A percentile compares a stretch with the other conserved stretches of the same genome.
phyloP scores from a whole-genome alignment of 1,140 invertebrate species.

The Meloidogyne chitwoodi region DNA sequence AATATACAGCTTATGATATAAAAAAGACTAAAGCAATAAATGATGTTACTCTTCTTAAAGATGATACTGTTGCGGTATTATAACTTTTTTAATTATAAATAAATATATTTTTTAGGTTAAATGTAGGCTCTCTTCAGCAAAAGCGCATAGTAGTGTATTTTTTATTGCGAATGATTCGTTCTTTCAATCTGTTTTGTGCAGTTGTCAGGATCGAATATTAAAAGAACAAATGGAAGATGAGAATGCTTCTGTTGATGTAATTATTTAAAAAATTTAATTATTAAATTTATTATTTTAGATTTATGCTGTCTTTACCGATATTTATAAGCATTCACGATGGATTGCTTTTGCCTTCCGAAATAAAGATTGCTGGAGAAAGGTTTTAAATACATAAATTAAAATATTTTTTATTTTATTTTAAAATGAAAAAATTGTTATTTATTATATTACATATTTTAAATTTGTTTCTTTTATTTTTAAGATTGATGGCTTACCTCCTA shows the following conservation, averaged over 20 bases:
- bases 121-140: neutral
- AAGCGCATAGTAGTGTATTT: neutral
- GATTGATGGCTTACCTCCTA: neutral
- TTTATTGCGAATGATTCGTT: neutral
- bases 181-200: neutral
- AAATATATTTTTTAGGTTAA: neutral
- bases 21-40: neutral
- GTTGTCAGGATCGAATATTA: neutral
- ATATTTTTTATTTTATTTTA: no score
- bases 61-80: neutral
- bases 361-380: neutral
- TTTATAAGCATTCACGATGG: neutral
- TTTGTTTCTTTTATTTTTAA: no score
- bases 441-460: no score
- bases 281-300: neutral
- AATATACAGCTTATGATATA: constrained; percentile 8
- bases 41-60: neutral
- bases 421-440: no score
- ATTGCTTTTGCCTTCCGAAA: constrained; percentile 3
- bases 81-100: neutral
- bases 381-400: no score
- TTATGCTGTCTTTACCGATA: neutral
- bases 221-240: neutral
- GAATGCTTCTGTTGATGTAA: neutral
- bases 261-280: neutral